Evolutionary conservation across 2,888 invertebrate species (phyloP), one percentile per base, ranked within the genome.

Genomic region (Brachycybe producta): DNA sequence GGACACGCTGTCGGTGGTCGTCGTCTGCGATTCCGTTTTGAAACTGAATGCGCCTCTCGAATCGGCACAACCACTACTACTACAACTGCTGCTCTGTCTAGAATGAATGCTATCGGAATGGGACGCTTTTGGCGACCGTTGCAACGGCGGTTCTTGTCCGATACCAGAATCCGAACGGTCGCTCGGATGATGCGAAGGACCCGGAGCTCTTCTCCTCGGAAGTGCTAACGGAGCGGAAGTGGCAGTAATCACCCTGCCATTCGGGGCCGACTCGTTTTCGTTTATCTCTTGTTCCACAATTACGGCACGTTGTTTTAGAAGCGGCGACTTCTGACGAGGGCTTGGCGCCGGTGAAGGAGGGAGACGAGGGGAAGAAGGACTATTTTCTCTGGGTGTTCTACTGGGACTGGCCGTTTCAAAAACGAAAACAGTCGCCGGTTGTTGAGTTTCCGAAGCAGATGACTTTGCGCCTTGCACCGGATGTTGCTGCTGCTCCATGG

Each of bases 271-370:
- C 7, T 21, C 34, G 8, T 7, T 21, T 7, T 7, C 27, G 36
- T 35, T 43, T 41, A 52, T 21, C 11, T 52, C 52, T 11, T 13
- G 24, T 11, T 58, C 58, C 32, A 52, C 58, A 23, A 52, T 50
- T n/a, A 57, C 44, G 23, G 57, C 56, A 42, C 56, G 55, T 42
- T 58, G 57, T 38, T 58, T 59, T 26, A 36, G 49, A 5, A 54
- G 39, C 2, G 50, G 54, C 3, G 54, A 54, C 11, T 43, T 35
- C 27, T 44, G 46, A 19, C 44, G 34, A 7, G 52, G 54, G 26
- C 48, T 48, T 21, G 48, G 52, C 32, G 21, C 34, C 4, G 53
- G 51, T 38, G 44, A 41, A 5, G 35, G 39, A 11, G 40, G 13
- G 7, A 46, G 24, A 13, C 21, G 21, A 19, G 26, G 24, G n/a